Base-by-base conservation (phyloP, 2,888 invertebrate genomes). In the Acronicta aceris region DNA sequence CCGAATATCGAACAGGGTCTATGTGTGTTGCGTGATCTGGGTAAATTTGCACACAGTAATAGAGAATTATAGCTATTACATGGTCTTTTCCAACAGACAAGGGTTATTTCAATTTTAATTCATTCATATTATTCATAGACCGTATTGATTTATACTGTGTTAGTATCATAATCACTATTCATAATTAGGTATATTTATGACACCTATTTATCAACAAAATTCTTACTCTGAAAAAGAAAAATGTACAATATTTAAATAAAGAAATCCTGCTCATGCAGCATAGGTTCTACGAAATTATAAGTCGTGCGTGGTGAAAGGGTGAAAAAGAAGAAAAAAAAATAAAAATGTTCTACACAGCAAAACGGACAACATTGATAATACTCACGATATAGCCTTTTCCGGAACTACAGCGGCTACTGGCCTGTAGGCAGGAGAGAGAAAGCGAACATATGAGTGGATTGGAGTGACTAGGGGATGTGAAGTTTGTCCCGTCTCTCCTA, bases 311-410 rank as follows among this genome's bases (percentile, higher is more conserved):
- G 78, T 75, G 79, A 84, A 76, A 83, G 12, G 12, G 12, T 33
- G 12, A 33, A 33, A 30, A 10, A 62, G 12, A 33, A 33, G 74
- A 80, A 82, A 82, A 79, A 71, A 67, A 65, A 64, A 58, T 50
- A 61, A 43, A 67, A 71, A 55, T 33, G 48, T 55, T 63, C 77
- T 70, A 83, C 75, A 82, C 72, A 82, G 80, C 84, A 86, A n/a
- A 85, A 88, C 87, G 84, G 89, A 90, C 89, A 92, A 91, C 89
- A 90, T 87, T 89, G 89, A 84, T 82, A 88, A 94, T 96, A 97
- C 98, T 97, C 96, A 98, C 98, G 97, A 98, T 97, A 97, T 98
- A 97, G 96, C 97, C 97, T 96, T 97, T 97, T 95, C 97, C 97
- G 96, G 97, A 97, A 96, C 97, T 98, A 96, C 97, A 97, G 95